These are phyloP conservation scores for Cliona cf. orientalis DNA, from an alignment of 37 sponge, comb jelly and placozoan species.

Conservation along the genomic window DNA sequence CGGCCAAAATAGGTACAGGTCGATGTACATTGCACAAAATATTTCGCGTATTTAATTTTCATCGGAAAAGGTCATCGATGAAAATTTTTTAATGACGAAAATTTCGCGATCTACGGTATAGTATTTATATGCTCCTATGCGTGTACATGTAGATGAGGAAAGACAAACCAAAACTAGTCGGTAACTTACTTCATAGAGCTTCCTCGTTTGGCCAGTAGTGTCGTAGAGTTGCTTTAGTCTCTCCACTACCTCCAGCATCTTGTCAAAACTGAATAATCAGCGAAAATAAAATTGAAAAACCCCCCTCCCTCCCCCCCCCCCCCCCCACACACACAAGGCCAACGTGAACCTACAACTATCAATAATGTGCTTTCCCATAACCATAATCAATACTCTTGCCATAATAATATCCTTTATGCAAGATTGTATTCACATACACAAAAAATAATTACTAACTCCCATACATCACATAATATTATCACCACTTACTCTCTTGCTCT, in stretches of 20 bases:
- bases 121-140: no score
- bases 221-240: conserved; percentile 14
- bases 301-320: not conserved
- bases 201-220: no score
- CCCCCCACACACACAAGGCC: not conserved
- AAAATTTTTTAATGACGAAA: no score
- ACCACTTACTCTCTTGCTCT: conserved; percentile 66
- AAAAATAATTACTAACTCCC: not conserved
- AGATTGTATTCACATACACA: not conserved
- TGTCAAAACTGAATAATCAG: conserved; percentile 13
- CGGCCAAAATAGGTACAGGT: no score
- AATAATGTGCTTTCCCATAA: no score
- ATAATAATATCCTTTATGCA: no score
- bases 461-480: not conserved
- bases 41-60: no score
- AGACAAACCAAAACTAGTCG: not conserved
- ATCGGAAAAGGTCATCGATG: no score
- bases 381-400: not conserved
- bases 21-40: no score
- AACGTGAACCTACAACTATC: not conserved
- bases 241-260: conserved; percentile 23
- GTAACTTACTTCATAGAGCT: conserved; percentile 45
- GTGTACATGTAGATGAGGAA: not conserved
- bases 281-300: not conserved
- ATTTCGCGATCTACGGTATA: no score